Conservation (phyloP, 2,797 vertebrate genomes). For the Acipenser ruthenus region DNA sequence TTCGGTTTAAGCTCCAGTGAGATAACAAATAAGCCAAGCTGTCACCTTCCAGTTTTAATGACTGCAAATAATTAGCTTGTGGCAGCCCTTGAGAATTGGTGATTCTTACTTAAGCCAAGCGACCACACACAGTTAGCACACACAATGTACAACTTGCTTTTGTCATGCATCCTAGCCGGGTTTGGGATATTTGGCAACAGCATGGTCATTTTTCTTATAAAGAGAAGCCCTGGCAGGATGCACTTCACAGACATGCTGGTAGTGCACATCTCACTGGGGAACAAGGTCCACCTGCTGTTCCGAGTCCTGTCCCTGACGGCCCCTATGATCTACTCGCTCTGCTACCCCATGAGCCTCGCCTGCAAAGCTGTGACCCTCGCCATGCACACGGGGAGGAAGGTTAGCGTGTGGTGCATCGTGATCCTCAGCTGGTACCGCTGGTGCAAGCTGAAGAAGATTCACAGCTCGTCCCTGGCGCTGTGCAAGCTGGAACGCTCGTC, state of each 20-base stretch:
- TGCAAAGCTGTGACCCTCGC: constrained; percentile 1
- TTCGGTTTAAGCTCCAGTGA: not conserved
- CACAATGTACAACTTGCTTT: not conserved
- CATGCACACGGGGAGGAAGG: not conserved
- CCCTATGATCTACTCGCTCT: not conserved
- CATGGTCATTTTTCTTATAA: constrained; percentile 1
- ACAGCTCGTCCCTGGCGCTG: not conserved
- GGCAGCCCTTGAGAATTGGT: not conserved
- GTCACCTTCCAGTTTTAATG: not conserved
- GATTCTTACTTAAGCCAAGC: not conserved
- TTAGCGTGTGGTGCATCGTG: not conserved
- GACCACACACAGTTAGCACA: not conserved
- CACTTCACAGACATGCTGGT: not conserved
- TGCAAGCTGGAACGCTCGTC: not conserved
- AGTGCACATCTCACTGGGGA: not conserved
- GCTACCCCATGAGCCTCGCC: not conserved
- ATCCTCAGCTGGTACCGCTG: constrained; percentile 5
- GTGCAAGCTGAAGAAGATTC: not conserved
- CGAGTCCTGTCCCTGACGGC: not conserved
- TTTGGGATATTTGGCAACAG: constrained; percentile 5
- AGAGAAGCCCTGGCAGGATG: not conserved
- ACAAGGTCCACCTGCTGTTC: not conserved
- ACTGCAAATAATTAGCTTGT: not conserved
- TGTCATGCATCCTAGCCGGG: not conserved
- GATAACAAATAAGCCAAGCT: not conserved